Conservation (phyloP, 2,113 vertebrate species). For the Lipotes vexillifer region DNA sequence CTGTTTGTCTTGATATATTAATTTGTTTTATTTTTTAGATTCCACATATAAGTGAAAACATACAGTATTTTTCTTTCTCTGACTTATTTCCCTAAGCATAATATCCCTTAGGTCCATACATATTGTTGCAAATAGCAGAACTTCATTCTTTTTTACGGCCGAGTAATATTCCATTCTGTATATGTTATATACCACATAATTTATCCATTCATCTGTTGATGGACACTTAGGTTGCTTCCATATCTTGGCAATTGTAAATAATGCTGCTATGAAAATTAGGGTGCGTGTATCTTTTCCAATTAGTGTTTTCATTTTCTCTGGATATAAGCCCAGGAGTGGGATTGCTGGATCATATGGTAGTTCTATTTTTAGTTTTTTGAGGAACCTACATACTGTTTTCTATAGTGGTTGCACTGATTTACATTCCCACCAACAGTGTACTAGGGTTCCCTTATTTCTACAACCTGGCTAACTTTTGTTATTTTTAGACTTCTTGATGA, state of each 20-base stretch:
- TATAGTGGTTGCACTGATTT: not conserved
- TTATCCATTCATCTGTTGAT: not conserved
- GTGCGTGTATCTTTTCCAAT: not conserved
- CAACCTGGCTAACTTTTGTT: not conserved
- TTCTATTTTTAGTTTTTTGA: not conserved
- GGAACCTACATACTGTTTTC: not conserved
- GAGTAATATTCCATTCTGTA: not conserved
- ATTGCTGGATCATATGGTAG: not conserved
- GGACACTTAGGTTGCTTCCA: not conserved
- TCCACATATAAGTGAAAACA: not conserved
- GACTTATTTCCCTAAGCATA: not conserved
- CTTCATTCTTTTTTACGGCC: not conserved
- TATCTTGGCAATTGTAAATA: not conserved
- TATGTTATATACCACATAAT: not conserved
- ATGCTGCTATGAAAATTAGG: not conserved
- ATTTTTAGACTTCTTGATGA: not conserved
- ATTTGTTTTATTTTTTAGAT: not conserved
- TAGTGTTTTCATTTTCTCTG: not conserved
- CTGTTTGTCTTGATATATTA: not conserved
- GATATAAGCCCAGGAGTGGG: too few species aligned
- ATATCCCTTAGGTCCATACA: not conserved
- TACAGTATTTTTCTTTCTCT: not conserved
- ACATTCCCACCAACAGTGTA: not conserved
- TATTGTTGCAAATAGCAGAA: not conserved
- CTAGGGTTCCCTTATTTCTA: not conserved